Evolutionary conservation across 1,140 invertebrate species (phyloP), one percentile per base, ranked within the genome.

Genomic region (Drosophila repleta): DNA sequence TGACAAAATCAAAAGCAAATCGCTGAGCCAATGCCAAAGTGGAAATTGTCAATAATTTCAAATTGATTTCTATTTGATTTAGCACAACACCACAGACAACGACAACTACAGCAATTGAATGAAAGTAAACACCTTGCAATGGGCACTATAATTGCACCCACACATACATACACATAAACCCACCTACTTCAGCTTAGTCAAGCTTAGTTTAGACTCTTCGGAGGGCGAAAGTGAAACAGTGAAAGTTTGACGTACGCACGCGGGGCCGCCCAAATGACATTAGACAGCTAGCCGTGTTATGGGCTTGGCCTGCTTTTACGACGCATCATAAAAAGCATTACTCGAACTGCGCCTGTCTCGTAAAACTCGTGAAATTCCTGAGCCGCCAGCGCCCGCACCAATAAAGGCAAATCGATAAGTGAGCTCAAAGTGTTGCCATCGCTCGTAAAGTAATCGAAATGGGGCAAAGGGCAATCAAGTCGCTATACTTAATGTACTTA

Each of bases 41-140:
- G 89, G 83, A 90, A 90, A 90, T 90, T 89, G 89, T 89, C 89
- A 90, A 90, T 90, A 90, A 90, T 90, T 90, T 90, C 88, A 85
- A 90, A 90, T 90, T 90, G 89, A 90, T 90, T 90, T 90, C 82
- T 85, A 70, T 90, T 90, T 90, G 89, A 85, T 80, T 90, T 90
- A 76, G 68, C 88, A 81, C 79, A 81, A 66, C 76, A 82, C 72
- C 61, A 66, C 64, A 48, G 48, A 52, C 69, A 74, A 62, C 56
- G 71, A 41, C 26, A 41, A 56, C 64, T 0, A 26, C 24, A 29
- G 24, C 24, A 29, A 63, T 49, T 43, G 61, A 48, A 66, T 65
- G 18, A 53, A 56, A 56, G 37, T 57, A 65, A 64, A 64, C 72
- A 87, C 64, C 63, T 55, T 18, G 49, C 49, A 52, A 32, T 32